Percentiles rank a stretch among this genome's conserved stretches.
phyloP scores from a whole-genome alignment of 2,888 invertebrate species.

The Lasioglossum lativentre region DNA sequence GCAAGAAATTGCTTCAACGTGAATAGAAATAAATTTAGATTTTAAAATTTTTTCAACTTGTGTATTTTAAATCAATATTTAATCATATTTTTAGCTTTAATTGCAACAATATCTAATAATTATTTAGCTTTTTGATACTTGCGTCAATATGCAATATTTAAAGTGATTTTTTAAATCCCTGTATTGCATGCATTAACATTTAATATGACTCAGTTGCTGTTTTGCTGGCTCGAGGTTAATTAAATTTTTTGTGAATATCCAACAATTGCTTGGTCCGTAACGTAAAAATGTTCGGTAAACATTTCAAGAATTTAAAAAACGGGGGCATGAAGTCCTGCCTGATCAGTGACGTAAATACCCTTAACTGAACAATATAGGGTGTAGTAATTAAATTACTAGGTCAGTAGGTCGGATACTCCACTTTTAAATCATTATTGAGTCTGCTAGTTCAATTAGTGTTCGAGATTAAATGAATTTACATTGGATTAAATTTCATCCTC shows the following conservation, averaged over 20 bases:
- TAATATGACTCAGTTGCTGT: not conserved
- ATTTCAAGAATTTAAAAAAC: not conserved
- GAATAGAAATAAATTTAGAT: not conserved
- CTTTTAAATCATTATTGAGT: not conserved
- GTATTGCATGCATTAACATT: too few relatives aligned
- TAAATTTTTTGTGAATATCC: not conserved
- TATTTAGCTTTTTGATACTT: too few relatives aligned
- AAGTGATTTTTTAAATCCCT: too few relatives aligned
- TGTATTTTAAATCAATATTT: not conserved
- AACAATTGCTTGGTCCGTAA: too few relatives aligned
- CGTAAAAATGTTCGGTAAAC: not conserved
- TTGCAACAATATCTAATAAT: not conserved
- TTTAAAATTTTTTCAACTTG: not conserved
- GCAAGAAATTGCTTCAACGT: not conserved
- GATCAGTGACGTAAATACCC: not conserved
- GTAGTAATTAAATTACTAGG: not conserved
- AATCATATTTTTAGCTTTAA: not conserved
- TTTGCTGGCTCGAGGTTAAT: not conserved
- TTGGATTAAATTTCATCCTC: not conserved
- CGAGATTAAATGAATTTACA: not conserved
- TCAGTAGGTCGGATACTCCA: not conserved
- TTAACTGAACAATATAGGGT: not conserved
- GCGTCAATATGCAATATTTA: too few relatives aligned
- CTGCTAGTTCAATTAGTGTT: not conserved
- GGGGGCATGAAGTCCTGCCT: not conserved